Base-by-base conservation (phyloP, 2,797 vertebrate species). In the Nannoperca obscura region DNA sequence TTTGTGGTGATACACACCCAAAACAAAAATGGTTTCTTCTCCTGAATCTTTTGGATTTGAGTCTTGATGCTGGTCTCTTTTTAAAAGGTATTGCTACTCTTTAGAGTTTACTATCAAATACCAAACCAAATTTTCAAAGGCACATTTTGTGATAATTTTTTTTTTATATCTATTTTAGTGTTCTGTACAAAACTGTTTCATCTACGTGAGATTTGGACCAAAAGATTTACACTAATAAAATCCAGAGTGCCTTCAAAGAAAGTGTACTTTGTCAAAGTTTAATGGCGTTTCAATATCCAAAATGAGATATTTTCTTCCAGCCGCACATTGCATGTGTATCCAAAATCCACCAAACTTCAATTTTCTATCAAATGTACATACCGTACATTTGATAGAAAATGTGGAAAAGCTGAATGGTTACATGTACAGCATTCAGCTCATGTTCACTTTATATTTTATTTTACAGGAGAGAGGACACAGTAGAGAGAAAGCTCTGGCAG, bases 401-500 rank as follows among this genome's bases (percentile, higher is more conserved):
- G 13, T 65, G 20, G 14, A 34, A 52, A 40, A 9, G 22, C n/a
- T 1, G 6, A 40, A 32, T 1, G 53, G 42, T 38, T 10, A 8
- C 14, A 32, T 10, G 30, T 27, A 1, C 71, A 54, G 61, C 32
- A 53, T 71, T 71, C 47, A 24, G 49, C 42, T 68, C 49, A 53
- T n/a, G 17, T 47, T 57, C 22, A 15, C 47, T 62, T 74, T 34
- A 2, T 57, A 20, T 65, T 63, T 69, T 49, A 17, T 30, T 55
- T 38, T 53, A 42, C 20, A 15, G 57, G 55, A 53, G 27, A 13
- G 49, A 76, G 36, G n/a, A 65, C 49, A 50, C 53, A 30, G 68
- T 20, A 3, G 10, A 78, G 42, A 60, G 14, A 62, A 53, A 49
- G 30, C 46, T 68, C 34, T 54, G 30, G 64, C 63, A 68, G 40